Evolutionary conservation across 2,113 vertebrate genomes (phyloP).

Genomic region (Chlorodrepanis virens): DNA sequence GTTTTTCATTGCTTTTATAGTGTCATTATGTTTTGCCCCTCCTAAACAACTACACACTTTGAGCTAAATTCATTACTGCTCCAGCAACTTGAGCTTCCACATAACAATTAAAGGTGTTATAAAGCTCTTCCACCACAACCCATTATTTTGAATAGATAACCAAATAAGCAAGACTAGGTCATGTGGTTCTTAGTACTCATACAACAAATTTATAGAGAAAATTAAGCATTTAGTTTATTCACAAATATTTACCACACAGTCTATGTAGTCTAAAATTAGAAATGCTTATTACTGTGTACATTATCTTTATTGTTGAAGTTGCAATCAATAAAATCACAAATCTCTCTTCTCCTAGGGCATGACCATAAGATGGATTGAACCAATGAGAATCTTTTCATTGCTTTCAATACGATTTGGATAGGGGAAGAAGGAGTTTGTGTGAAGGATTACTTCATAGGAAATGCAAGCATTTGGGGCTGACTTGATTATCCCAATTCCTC

Average conservation of each 20-base stretch:
- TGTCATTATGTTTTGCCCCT: background rate
- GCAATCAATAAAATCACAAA: slow-evolving; percentile 39
- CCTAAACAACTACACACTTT: background rate
- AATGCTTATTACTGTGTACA: background rate
- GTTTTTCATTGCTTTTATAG: background rate
- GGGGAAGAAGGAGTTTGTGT: slow-evolving; percentile 8
- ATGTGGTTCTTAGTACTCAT: background rate
- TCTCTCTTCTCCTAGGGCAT: slow-evolving; percentile 32
- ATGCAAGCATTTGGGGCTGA: background rate
- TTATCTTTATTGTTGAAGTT: slow-evolving; percentile 28
- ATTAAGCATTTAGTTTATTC: slow-evolving; percentile 26
- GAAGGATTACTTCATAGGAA: slow-evolving; percentile 7
- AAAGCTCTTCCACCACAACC: slow-evolving; percentile 1
- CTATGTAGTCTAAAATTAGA: slow-evolving; percentile 13
- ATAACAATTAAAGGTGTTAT: slow-evolving; percentile 16
- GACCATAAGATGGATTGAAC: slow-evolving; percentile 17
- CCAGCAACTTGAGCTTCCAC: background rate
- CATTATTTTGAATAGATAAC: slow-evolving; percentile 22
- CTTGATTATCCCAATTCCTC: background rate
- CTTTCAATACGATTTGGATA: slow-evolving; percentile 7
- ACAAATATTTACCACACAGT: slow-evolving; percentile 9
- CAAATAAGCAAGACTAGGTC: background rate
- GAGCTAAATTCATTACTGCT: slow-evolving; percentile 35
- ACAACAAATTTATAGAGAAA: slow-evolving; percentile 43
- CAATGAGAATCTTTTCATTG: slow-evolving; percentile 13